Evolutionary conservation across 2,888 invertebrate species (phyloP).

Genomic region (Trichogramma evanescens): DNA sequence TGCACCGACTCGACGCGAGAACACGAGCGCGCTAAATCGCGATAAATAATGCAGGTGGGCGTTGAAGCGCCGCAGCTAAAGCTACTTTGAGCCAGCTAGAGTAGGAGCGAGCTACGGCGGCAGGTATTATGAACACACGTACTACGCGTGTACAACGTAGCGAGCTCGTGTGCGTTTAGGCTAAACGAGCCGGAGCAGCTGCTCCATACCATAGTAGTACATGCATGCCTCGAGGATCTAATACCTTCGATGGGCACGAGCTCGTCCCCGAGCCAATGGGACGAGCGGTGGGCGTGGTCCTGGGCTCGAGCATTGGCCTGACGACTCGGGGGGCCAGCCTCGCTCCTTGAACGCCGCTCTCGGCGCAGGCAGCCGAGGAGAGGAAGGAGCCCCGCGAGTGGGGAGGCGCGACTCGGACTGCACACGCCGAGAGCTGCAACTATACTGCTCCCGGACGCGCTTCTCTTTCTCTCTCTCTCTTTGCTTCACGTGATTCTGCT

Average conservation of each 20-base stretch:
- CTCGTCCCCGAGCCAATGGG: slow-evolving; percentile 14
- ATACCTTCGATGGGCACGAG: slow-evolving; percentile 1
- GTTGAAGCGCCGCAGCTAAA: slow-evolving; percentile 2
- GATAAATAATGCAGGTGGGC: slow-evolving; percentile 27
- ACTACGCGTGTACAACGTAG: too few relatives aligned
- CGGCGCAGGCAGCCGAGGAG: slow-evolving; percentile 9
- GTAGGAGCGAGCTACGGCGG: slow-evolving; percentile 1
- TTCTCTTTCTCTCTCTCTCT: slow-evolving; percentile 24
- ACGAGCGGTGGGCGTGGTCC: slow-evolving; percentile 18
- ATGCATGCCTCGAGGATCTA: too few relatives aligned
- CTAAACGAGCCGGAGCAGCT: too few relatives aligned
- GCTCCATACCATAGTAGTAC: too few relatives aligned
- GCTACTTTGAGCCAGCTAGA: neutral
- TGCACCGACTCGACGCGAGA: slow-evolving; percentile 4
- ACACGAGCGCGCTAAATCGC: slow-evolving; percentile 21
- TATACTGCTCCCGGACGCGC: neutral
- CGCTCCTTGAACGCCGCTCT: too few relatives aligned
- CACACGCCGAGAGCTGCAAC: slow-evolving; percentile 16
- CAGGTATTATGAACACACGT: too few relatives aligned
- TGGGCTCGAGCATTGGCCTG: slow-evolving; percentile 5
- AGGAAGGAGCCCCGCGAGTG: slow-evolving; percentile 25
- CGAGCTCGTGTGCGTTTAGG: too few relatives aligned
- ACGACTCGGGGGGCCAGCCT: neutral
- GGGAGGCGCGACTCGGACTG: slow-evolving; percentile 5
- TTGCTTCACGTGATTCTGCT: slow-evolving; percentile 28